Base-by-base conservation (phyloP, 1,140 invertebrate species). In the Anoplolepis gracilipes region DNA sequence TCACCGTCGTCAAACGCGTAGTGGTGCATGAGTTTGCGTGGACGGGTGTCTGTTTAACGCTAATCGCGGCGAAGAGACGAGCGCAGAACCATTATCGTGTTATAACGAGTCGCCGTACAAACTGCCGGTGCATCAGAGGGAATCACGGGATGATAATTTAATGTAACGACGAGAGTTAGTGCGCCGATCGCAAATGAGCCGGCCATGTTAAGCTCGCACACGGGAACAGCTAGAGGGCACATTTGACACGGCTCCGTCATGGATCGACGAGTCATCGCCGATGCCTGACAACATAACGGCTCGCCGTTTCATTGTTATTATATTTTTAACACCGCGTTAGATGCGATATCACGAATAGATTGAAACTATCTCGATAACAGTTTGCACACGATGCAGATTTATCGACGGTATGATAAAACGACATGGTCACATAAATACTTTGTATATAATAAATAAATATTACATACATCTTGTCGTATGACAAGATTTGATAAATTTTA, bases 241-340 rank as follows among this genome's bases (percentile, higher is more conserved):
- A 94, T 93, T 93, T 92, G 93, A 94, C 93, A 94, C 92, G 93
- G 86, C 79, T 72, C 88, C 92, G 91, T 92, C 91, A 92, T 91
- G 91, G 92, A 93, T 94, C 93, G 92, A 92, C 93, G 94, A 94
- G 93, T 95, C 92, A 94, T 94, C 91, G 76, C 39, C 59, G 42
- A 65, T 49, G 73, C 73, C 55, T 62, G 73, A 79, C 84, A 85
- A 70, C 64, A 69, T 78, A 85, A 85, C 64, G 33, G 70, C 62
- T 49, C 46, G 75, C 25, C 46, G 22, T 81, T 78, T 85, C 75
- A 79, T 82, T 82, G 78, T 73, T 82, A 82, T 82, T 82, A 82
- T 59, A 69, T 82, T 82, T 82, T 82, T 82, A 82, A 82, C 78
- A 67, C 11, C 7, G 36, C 13, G 16, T 46, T 82, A 82, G 67